A percentile compares a stretch with the other conserved stretches of the same genome.
Conservation (phyloP, 2,113 vertebrate species). For the Seriola quinqueradiata region DNA sequence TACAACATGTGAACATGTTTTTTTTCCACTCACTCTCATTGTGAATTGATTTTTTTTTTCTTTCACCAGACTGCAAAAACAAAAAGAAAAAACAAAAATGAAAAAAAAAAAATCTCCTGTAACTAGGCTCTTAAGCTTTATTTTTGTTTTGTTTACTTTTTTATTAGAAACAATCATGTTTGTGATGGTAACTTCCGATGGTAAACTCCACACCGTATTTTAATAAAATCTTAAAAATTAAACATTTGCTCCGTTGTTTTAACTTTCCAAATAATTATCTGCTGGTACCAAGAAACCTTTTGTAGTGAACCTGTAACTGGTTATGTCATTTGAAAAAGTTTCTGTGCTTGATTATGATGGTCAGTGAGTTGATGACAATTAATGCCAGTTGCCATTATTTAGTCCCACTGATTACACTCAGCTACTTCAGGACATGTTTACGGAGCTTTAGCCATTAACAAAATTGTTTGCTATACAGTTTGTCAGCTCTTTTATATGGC, state of each 20-base stretch:
- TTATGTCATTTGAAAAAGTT: background rate
- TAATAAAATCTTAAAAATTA: conserved; percentile 88
- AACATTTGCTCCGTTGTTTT: conserved; percentile 23
- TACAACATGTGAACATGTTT: conserved; percentile 87
- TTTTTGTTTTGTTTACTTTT: conserved; percentile 89
- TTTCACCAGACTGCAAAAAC: conserved; percentile 87
- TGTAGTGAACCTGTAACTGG: background rate
- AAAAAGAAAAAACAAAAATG: conserved; percentile 60
- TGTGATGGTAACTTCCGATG: conserved; percentile 90
- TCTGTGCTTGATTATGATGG: conserved; percentile 16
- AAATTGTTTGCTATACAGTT: conserved; percentile 61
- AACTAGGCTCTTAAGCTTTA: conserved; percentile 89
- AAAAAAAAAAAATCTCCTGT: conserved; percentile 79
- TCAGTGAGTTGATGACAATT: conserved; percentile 4
- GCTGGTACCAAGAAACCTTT: background rate
- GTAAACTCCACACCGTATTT: conserved; percentile 90
- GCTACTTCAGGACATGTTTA: conserved; percentile 39
- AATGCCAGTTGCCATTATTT: conserved; percentile 4
- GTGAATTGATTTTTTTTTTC: conserved; percentile 81
- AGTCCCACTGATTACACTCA: conserved; percentile 7
- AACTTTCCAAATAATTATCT: background rate
- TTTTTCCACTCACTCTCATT: conserved; percentile 78
- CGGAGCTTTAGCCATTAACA: conserved; percentile 38
- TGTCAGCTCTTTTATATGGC: conserved; percentile 58
- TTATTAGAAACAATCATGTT: conserved; percentile 92